Conservation (phyloP, 2,113 vertebrate species). For the Leptocoma aspasia region DNA sequence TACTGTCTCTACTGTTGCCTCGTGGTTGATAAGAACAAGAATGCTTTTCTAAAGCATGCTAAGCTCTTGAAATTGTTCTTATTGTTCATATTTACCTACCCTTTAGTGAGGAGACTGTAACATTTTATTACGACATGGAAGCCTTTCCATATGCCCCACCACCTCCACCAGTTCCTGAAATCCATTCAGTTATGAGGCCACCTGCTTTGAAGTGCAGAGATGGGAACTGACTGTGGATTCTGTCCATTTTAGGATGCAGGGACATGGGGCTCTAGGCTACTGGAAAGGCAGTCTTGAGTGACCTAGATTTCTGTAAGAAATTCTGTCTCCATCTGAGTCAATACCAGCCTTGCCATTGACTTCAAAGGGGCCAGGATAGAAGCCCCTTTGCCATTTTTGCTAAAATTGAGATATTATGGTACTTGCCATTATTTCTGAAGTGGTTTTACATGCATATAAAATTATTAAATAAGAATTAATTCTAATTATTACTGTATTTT, state of each 20-base stretch:
- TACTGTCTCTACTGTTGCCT: not conserved
- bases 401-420: not conserved
- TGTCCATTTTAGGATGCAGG: not conserved
- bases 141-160: not conserved
- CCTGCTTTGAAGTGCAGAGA: not conserved
- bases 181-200: not conserved
- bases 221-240: not conserved
- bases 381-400: not conserved
- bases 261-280: not conserved
- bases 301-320: not conserved
- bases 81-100: not conserved
- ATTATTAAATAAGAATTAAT: not conserved
- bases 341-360: not conserved
- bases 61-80: not conserved
- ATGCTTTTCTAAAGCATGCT: not conserved
- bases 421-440: not conserved
- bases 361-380: not conserved
- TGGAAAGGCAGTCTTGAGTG: not conserved
- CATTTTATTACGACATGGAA: not conserved
- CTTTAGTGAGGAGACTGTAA: not conserved
- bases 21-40: not conserved
- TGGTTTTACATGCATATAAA: not conserved
- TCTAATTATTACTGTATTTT: not conserved
- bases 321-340: not conserved
- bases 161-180: not conserved